Percentiles rank a stretch among this genome's conserved stretches.
These are phyloP conservation scores for Manacus vitellinus DNA, from an alignment of 2,113 vertebrate species.

Conservation along the genomic window DNA sequence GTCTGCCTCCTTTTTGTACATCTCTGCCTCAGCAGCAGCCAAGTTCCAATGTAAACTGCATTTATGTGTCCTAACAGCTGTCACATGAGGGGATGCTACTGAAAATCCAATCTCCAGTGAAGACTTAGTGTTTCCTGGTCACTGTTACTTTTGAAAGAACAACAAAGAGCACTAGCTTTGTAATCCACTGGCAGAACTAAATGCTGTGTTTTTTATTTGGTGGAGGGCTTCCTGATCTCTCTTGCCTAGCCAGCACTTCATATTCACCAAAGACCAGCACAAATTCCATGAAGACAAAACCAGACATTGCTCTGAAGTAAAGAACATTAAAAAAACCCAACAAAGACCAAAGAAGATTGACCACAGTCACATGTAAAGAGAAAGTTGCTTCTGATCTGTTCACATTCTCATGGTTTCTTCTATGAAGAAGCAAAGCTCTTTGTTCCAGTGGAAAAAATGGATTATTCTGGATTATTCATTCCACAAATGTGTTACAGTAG, in stretches of 20 bases:
- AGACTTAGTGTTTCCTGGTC: not conserved
- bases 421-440: not conserved
- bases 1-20: not conserved
- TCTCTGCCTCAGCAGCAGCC: not conserved
- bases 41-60: not conserved
- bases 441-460: not conserved
- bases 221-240: not conserved
- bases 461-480: not conserved
- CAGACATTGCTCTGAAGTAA: not conserved
- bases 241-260: not conserved
- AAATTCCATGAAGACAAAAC: not conserved
- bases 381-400: not conserved
- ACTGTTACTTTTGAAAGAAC: not conserved
- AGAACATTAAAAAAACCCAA: not conserved
- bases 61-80: not conserved
- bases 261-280: not conserved
- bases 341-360: not conserved
- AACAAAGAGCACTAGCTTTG: not conserved
- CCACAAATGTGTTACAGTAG: not conserved
- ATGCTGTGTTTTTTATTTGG: not conserved
- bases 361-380: not conserved
- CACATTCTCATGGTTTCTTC: not conserved
- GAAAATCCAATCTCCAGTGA: not conserved
- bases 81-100: not conserved
- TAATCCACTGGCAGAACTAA: not conserved